Percentiles rank a stretch among this genome's conserved stretches.
Conservation (phyloP, 2,888 invertebrate genomes). For the Mystacides longicornis region DNA sequence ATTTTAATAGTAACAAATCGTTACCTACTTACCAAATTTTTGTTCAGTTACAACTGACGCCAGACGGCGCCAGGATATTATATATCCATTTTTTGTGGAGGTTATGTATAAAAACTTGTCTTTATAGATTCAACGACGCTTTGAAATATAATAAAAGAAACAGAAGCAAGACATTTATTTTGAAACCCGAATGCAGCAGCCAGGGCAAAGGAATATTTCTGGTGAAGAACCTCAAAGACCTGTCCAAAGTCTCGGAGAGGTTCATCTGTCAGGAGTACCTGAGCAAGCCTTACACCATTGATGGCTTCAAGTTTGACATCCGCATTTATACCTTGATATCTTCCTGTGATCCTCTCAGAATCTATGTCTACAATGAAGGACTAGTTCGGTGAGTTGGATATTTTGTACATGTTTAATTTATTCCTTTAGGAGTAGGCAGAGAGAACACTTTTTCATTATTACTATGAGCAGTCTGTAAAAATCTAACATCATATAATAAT, state of each 20-base stretch:
- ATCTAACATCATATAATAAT: too few species aligned
- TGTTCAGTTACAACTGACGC: too few species aligned
- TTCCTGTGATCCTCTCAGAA: constrained; percentile 81
- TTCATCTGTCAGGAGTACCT: constrained; percentile 70
- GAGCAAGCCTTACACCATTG: constrained; percentile 73
- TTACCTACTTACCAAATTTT: background rate
- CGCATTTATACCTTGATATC: constrained; percentile 83
- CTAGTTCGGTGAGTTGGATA: constrained; percentile 57
- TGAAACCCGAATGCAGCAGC: constrained; percentile 88
- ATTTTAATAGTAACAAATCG: background rate
- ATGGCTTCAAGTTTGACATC: constrained; percentile 89
- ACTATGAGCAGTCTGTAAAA: too few species aligned
- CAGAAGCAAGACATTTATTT: constrained; percentile 72
- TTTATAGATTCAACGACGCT: constrained; percentile 61
- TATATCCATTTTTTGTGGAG: too few species aligned
- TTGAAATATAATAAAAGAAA: constrained; percentile 61
- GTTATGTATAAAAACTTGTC: too few species aligned
- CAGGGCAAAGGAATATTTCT: constrained; percentile 86
- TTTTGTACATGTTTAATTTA: background rate
- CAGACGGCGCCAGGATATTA: too few species aligned
- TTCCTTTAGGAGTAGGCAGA: too few species aligned
- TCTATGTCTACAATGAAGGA: constrained; percentile 89
- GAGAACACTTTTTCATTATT: too few species aligned
- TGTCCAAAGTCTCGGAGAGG: constrained; percentile 66
- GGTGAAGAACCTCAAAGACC: constrained; percentile 66